Conservation (phyloP, 2,797 vertebrate species). For the Pseudotriccus pelzelni region DNA sequence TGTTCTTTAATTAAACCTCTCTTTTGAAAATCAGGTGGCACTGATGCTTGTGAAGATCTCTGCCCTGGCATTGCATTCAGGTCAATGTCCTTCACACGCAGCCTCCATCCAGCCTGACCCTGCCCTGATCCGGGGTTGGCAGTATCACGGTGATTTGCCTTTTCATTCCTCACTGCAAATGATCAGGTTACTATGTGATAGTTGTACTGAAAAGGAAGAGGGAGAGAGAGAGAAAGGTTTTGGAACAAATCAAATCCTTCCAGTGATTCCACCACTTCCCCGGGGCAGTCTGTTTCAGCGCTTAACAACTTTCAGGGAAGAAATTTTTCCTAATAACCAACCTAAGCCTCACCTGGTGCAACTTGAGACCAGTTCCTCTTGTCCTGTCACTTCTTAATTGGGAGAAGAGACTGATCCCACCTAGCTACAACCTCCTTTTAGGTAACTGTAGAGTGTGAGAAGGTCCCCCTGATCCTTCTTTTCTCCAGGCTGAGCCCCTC, state of each 20-base stretch:
- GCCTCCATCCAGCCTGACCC: not conserved
- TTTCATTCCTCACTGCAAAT: not conserved
- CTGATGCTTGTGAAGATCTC: not conserved
- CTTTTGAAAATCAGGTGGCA: not conserved
- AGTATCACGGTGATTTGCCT: not conserved
- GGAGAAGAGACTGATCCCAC: not conserved
- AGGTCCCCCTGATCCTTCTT: not conserved
- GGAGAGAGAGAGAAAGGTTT: not conserved
- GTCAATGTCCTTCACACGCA: not conserved
- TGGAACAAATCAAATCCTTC: not conserved
- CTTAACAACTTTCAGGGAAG: not conserved
- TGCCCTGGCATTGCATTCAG: not conserved
- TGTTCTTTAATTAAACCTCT: conserved; percentile 19
- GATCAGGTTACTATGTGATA: not conserved
- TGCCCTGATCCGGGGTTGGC: not conserved
- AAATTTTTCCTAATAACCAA: not conserved
- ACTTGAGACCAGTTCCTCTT: not conserved
- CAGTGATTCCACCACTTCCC: not conserved
- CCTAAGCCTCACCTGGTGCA: not conserved
- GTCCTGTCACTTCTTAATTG: not conserved
- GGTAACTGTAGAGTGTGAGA: not conserved
- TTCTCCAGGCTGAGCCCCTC: not conserved
- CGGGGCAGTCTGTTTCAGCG: not conserved
- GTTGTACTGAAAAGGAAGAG: not conserved
- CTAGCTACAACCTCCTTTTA: not conserved